Conservation (phyloP, 2,113 vertebrate genomes). For the Antechinus flavipes region DNA sequence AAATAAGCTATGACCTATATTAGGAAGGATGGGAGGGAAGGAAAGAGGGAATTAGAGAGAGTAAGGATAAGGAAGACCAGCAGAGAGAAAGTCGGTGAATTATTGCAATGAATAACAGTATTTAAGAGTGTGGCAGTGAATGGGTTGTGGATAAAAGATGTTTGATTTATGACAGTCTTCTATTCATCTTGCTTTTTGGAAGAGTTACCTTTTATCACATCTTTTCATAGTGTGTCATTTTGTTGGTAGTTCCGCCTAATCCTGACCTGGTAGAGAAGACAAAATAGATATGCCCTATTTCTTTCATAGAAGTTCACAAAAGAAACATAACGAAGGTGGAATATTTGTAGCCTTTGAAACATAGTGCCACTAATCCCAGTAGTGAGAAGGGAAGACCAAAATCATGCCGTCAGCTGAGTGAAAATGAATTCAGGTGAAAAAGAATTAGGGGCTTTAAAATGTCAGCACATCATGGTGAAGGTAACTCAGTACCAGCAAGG, state of each 20-base stretch:
- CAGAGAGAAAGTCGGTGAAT: not conserved
- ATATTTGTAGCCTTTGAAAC: not conserved
- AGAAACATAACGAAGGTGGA: not conserved
- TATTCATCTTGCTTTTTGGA: not conserved
- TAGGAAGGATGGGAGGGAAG: constrained; percentile 51
- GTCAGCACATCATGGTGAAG: not conserved
- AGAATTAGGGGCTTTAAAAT: not conserved
- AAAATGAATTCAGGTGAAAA: not conserved
- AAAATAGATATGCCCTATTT: not conserved
- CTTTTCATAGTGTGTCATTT: not conserved
- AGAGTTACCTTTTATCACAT: not conserved
- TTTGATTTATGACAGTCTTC: constrained; percentile 15
- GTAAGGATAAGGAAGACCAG: not conserved
- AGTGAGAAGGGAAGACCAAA: not conserved
- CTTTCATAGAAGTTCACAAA: not conserved
- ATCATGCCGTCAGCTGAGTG: not conserved
- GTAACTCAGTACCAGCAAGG: not conserved
- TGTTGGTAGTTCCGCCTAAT: not conserved
- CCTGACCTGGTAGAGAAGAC: not conserved
- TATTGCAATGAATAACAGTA: not conserved
- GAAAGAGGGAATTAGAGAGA: not conserved
- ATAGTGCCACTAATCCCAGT: not conserved
- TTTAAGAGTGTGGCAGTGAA: not conserved
- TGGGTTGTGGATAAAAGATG: constrained; percentile 28
- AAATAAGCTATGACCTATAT: constrained; percentile 57